Base-by-base conservation (phyloP, 1,140 invertebrate species). In the Sarcophaga bullata region DNA sequence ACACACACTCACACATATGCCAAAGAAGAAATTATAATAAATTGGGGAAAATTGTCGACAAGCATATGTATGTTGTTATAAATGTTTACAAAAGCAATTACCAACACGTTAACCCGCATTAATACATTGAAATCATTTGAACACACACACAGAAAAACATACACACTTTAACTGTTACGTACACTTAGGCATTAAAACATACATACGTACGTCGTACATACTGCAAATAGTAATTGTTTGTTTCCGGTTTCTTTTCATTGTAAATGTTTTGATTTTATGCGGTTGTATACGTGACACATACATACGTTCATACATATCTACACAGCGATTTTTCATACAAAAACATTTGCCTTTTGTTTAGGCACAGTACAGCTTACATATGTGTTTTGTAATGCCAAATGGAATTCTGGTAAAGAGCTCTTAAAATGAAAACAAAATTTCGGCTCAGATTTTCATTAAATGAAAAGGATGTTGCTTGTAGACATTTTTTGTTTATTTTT, bases 51-150 rank as follows among this genome's bases (percentile, higher is more conserved):
- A 52, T 52, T 19, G n/a, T 68, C 19, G 17, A 19, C 62, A 9
- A 68, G 25, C 62, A 68, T 68, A 68, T 68, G 62, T 68, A 68
- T 68, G 62, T 68, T 68, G 17, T 68, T 68, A 68, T 68, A 68
- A 68, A 68, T 68, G 62, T 68, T 68, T 68, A 68, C 62, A 68
- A 68, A 68, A 68, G 5, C 62, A 68, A 68, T 68, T 68, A 68
- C 62, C n/a, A 19, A 19, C 62, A 68, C 62, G 17, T 68, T 68
- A 68, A 68, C 62, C 62, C 62, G n/a, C 17, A 25, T 68, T 68
- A 68, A 68, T 68, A 68, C 62, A 3, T 8, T 8, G 17, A 68
- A 58, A 2, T 19, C 62, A 68, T 68, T 68, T 68, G 19, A 68
- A 11, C n/a, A 13, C 54, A 58, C 6, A 58, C 54, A 58, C n/a